These are phyloP conservation scores for Carcina quercana DNA, from an alignment of 2,888 invertebrate species.

Conservation along the genomic window DNA sequence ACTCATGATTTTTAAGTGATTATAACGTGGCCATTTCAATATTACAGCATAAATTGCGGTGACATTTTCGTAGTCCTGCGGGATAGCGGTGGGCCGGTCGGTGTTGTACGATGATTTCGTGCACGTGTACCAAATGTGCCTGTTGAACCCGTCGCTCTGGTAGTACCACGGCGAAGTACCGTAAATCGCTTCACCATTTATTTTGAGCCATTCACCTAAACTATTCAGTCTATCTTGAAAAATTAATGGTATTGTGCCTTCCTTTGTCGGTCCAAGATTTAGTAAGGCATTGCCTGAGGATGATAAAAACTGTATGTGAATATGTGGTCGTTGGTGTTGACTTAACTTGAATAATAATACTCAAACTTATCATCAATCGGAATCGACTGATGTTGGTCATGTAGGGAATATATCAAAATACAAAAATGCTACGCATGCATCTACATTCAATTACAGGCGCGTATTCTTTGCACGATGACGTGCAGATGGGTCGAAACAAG, in stretches of 20 bases:
- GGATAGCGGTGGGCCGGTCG: conserved; percentile 27
- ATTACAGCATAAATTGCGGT: conserved; percentile 78
- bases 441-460: no score
- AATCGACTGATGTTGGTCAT: no score
- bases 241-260: conserved; percentile 89
- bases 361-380: no score
- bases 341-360: no score
- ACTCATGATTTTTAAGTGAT: conserved; percentile 48
- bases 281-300: conserved; percentile 81
- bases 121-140: conserved; percentile 84
- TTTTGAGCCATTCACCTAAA: conserved; percentile 85
- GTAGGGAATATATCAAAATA: no score
- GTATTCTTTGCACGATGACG: no score
- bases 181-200: conserved; percentile 94
- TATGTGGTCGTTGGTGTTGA: no score
- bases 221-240: conserved; percentile 88
- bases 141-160: conserved; percentile 86
- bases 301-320: conserved; percentile 22
- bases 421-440: no score
- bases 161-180: conserved; percentile 82
- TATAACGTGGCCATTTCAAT: conserved; percentile 79
- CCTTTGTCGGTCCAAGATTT: conserved; percentile 94
- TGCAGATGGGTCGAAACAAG: no score
- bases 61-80: conserved; percentile 25
- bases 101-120: conserved; percentile 32